Evolutionary conservation across 2,888 invertebrate genomes (phyloP).

Genomic region (Harpagoxenus sublaevis): DNA sequence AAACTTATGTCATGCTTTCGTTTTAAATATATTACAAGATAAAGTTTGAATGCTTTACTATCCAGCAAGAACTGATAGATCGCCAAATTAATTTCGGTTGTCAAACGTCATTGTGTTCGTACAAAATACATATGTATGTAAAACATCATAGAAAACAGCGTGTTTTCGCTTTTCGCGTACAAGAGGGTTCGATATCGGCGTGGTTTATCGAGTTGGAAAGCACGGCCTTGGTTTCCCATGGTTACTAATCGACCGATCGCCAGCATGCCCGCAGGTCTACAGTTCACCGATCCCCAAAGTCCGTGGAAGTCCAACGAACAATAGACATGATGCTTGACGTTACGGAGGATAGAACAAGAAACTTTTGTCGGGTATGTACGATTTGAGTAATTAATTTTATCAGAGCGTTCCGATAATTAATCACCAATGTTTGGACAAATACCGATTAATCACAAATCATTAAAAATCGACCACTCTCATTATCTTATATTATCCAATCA

Average conservation of each 20-base stretch:
- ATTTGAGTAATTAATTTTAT: not conserved
- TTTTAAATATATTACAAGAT: not conserved
- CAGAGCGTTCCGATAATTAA: not conserved
- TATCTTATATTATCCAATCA: not conserved
- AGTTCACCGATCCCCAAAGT: constrained; percentile 68
- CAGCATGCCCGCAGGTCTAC: constrained; percentile 54
- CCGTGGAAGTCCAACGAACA: constrained; percentile 43
- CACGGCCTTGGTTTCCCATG: constrained; percentile 81
- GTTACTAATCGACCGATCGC: constrained; percentile 82
- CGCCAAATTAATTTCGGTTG: not conserved
- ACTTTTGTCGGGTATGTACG: not conserved
- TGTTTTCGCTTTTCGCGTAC: constrained; percentile 26
- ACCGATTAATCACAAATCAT: not conserved
- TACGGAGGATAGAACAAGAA: not conserved
- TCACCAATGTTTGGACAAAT: not conserved
- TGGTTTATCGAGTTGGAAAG: constrained; percentile 78
- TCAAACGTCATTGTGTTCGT: constrained; percentile 12
- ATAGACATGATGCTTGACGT: not conserved
- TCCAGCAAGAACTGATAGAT: not conserved
- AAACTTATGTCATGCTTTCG: not conserved
- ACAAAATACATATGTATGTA: not conserved
- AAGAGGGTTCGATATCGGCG: constrained; percentile 52
- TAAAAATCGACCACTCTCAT: not conserved
- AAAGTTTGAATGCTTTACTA: not conserved
- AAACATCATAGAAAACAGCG: not conserved